These are phyloP conservation scores for Xanthia icteritia DNA, from an alignment of 2,888 invertebrate species.

Conservation along the genomic window DNA sequence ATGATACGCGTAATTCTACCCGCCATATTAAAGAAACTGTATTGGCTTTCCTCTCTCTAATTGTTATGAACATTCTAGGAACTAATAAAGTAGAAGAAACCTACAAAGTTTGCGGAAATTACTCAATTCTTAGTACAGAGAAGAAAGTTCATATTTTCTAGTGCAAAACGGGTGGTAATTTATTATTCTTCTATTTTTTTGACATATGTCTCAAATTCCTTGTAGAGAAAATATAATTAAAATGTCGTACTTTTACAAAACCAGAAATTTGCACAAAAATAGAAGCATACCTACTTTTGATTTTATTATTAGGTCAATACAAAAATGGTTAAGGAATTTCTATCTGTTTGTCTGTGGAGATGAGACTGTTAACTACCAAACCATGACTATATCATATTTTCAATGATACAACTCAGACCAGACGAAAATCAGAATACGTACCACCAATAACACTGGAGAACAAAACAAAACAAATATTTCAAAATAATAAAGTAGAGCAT, in stretches of 20 bases:
- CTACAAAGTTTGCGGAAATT: constrained; percentile 22
- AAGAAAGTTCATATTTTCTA: neutral
- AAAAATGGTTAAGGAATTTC: neutral
- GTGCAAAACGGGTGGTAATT: neutral
- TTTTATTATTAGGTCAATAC: neutral
- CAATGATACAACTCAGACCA: neutral
- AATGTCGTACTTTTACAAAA: neutral
- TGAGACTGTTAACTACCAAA: neutral
- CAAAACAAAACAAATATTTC: neutral
- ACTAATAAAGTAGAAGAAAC: constrained; percentile 29
- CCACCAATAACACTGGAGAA: neutral
- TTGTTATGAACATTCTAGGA: constrained; percentile 22
- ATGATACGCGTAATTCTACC: neutral
- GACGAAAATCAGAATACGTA: no score
- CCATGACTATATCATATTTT: neutral
- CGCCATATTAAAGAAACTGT: neutral
- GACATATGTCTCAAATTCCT: neutral
- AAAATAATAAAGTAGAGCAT: constrained; percentile 77
- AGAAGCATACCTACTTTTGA: no score
- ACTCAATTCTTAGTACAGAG: constrained; percentile 9
- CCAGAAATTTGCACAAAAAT: neutral
- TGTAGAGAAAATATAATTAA: neutral
- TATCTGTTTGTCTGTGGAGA: neutral
- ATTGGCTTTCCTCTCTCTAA: neutral
- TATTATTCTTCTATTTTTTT: neutral